These are phyloP conservation scores for Bombus affinis DNA, from an alignment of 1,140 invertebrate genomes.

Conservation along the genomic window DNA sequence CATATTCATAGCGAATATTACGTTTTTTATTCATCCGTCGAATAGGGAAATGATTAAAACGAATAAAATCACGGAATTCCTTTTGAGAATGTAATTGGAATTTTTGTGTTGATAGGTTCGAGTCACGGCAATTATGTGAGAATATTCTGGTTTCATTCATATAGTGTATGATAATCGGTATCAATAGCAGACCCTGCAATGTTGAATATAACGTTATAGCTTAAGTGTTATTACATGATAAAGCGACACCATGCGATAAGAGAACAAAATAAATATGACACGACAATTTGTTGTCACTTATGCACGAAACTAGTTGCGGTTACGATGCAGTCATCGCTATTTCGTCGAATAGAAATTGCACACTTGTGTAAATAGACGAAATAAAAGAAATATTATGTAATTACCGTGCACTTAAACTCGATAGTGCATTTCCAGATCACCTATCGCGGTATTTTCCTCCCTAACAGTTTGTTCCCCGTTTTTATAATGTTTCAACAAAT, in stretches of 20 bases:
- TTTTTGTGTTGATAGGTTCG: not conserved
- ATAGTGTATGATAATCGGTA: not conserved
- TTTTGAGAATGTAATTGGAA: not conserved
- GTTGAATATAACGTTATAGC: not conserved
- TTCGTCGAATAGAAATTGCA: not conserved
- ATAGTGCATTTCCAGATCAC: not conserved
- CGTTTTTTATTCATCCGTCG: not conserved
- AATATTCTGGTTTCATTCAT: not conserved
- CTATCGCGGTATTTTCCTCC: too few relatives aligned
- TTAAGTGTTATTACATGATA: not conserved
- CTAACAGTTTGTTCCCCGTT: too few relatives aligned
- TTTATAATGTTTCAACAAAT: not conserved
- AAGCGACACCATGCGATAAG: not conserved
- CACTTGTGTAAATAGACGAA: not conserved
- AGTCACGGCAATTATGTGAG: not conserved
- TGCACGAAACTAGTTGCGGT: too few relatives aligned
- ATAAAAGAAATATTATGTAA: constrained; percentile 3
- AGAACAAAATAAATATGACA: not conserved
- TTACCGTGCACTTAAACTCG: not conserved
- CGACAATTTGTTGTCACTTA: constrained; percentile 1
- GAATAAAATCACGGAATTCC: not conserved
- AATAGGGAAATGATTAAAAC: not conserved
- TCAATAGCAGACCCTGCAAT: not conserved
- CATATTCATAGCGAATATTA: not conserved
- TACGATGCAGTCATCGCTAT: too few relatives aligned